Evolutionary conservation across 2,113 vertebrate species (phyloP), one percentile per base, ranked within the genome.

Genomic region (Proteles cristata): DNA sequence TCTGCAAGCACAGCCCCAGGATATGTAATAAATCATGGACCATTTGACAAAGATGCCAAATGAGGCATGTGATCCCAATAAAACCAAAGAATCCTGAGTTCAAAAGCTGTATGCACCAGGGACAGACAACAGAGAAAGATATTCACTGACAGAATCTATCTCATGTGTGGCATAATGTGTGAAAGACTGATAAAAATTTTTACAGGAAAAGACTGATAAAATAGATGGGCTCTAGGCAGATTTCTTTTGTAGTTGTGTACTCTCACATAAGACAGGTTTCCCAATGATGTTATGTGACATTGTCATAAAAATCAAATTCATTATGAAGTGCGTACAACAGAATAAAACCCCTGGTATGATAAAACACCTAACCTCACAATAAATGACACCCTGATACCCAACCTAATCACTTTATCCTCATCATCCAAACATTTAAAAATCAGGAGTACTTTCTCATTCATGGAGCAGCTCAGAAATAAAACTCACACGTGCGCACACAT

Each of bases 241-340:
- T 23, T 3, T 11, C 53, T 88, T 83, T 26, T 93, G 65, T 58
- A 85, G 45, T 33, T 93, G 23, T 69, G 76, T 81, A 35, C 95
- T 95, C 17, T 92, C 80, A 35, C 55, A 17, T 96, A 94, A 97
- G 97, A 95, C 55, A 91, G 77, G 58, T 45, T 90, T 63, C 97
- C 50, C 65, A 96, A 50, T 58, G 39, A 31, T 93, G 95, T 61
- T 90, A 88, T 48, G 84, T 90, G 66, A 95, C 91, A 97, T 94
- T 86, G 86, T 96, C 97, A 97, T 97, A 94, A 97, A 98, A 98
- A 97, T 96, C 88, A 94, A 98, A 98, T 90, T 95, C 68, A 96
- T 91, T 92, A 92, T n/a, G 2, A 88, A 96, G 14, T 93, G 89
- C 48, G 7, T 84, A 71, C 71, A 94, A 79, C 5, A 97, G 89